A percentile compares a stretch with the other conserved stretches of the same genome.
These are phyloP conservation scores for Sebastes fasciatus DNA, from an alignment of 2,113 vertebrate genomes.

Conservation along the genomic window DNA sequence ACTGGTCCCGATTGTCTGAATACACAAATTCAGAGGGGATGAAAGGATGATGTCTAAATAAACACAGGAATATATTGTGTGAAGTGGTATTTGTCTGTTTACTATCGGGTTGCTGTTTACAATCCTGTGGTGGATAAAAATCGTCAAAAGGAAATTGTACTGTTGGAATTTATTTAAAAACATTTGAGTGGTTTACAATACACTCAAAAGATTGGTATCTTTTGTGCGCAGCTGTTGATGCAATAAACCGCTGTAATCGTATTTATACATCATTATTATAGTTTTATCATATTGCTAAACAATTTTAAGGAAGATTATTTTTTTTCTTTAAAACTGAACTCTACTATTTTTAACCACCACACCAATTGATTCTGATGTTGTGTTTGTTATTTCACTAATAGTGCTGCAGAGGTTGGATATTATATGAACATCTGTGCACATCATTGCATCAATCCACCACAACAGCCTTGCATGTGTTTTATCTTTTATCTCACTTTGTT, in stretches of 20 bases:
- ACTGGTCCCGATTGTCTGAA: neutral
- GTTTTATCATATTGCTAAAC: neutral
- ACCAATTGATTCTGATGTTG: neutral
- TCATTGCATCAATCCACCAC: neutral
- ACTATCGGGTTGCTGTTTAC: neutral
- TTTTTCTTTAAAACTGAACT: neutral
- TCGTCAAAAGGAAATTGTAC: neutral
- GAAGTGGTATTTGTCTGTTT: constrained; percentile 11
- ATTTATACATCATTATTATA: neutral
- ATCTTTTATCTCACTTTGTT: neutral
- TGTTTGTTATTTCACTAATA: neutral
- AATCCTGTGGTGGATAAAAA: neutral
- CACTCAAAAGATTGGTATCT: constrained; percentile 1
- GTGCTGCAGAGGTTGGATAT: neutral
- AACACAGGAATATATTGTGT: constrained; percentile 1
- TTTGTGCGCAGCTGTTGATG: neutral
- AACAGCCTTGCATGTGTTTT: neutral
- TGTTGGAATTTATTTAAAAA: neutral
- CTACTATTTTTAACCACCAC: neutral
- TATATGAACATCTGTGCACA: constrained; percentile 14
- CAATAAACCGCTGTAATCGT: neutral
- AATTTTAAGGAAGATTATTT: neutral
- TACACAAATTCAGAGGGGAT: constrained; percentile 12
- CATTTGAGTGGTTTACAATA: constrained; percentile 19
- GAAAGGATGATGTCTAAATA: constrained; percentile 16